phyloP scores from a whole-genome alignment of 2,797 vertebrate species.

The Malurus splendens region DNA sequence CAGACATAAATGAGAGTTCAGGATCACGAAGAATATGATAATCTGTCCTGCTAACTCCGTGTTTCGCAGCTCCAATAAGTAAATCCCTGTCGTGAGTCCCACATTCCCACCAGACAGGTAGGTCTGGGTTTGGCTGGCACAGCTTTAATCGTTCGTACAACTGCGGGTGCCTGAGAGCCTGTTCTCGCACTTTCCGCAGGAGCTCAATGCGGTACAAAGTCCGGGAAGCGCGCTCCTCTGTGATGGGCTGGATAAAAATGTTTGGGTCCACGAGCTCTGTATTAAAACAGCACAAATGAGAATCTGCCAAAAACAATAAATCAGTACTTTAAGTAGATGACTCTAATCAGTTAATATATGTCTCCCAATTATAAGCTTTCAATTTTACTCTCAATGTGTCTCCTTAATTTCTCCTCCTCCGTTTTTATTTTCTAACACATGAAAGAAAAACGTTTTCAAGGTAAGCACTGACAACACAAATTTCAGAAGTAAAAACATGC shows the following conservation, averaged over 20 bases:
- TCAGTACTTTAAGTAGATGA: neutral
- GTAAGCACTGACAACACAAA: neutral
- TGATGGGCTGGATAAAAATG: constrained; percentile 95
- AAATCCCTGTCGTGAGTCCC: constrained; percentile 93
- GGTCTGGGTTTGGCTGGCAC: constrained; percentile 90
- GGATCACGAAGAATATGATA: constrained; percentile 97
- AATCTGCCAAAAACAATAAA: neutral
- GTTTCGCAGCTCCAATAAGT: constrained; percentile 92
- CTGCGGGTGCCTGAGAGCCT: constrained; percentile 89
- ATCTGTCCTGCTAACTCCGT: constrained; percentile 96
- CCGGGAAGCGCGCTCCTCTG: constrained; percentile 94
- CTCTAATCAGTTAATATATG: neutral
- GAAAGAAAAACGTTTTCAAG: neutral
- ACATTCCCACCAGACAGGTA: constrained; percentile 97
- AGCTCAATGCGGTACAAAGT: constrained; percentile 95
- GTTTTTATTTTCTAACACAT: neutral
- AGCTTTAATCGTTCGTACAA: constrained; percentile 87
- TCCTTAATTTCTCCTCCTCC: neutral
- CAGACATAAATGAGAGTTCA: constrained; percentile 91
- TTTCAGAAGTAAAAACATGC: neutral
- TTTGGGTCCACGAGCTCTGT: constrained; percentile 83
- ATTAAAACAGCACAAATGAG: constrained; percentile 32
- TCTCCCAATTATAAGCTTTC: neutral
- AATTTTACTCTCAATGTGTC: neutral
- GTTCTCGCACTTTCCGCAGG: constrained; percentile 93